Base-by-base conservation (phyloP, 2,113 vertebrate genomes). In the Ochotona curzoniae region DNA sequence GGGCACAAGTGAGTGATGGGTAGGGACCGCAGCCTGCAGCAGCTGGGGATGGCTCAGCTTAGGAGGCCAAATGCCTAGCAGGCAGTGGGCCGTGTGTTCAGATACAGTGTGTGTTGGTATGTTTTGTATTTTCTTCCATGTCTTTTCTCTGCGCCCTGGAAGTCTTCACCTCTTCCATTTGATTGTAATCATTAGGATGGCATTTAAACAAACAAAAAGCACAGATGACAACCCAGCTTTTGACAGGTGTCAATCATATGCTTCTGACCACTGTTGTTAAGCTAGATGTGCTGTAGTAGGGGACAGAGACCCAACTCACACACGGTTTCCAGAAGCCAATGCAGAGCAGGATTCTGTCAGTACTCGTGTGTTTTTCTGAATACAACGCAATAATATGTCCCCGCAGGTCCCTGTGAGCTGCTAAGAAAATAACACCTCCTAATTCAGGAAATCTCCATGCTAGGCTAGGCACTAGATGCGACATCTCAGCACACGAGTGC, bases 1-100 rank as follows among this genome's bases (percentile, higher is more conserved):
- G 96, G 98, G 98, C 98, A n/a, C 98, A 98, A 0, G 99, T 99
- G 96, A 98, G 98, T 98, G 35, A 70, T 28, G 38, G 4, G 0
- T 15, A 54, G 30, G 49, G n/a, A 44, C 57, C 25, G 20, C 38
- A 51, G 12, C 26, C 81, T 26, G 1, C 2, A 25, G 70, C 12
- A 28, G 66, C 64, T 61, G 5, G 30, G 47, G 10, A 51, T 30
- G 21, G 57, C 57, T 75, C 15, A 26, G 35, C 9, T 20, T 4
- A 26, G 63, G 57, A 38, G 67, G 69, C 7, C 6, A 70, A 35
- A 63, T 10, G 47, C 21, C 64, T 35, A 7, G 14, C 47, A 26
- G 25, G 25, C 26, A 79, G 26, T 69, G 11, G 49, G 83, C n/a
- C 54, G 87, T 60, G 35, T 10, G 28, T 57, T 87, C 30, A 38